Base-by-base conservation (phyloP, 1,140 invertebrate species). In the Wiebesia pumilae region DNA sequence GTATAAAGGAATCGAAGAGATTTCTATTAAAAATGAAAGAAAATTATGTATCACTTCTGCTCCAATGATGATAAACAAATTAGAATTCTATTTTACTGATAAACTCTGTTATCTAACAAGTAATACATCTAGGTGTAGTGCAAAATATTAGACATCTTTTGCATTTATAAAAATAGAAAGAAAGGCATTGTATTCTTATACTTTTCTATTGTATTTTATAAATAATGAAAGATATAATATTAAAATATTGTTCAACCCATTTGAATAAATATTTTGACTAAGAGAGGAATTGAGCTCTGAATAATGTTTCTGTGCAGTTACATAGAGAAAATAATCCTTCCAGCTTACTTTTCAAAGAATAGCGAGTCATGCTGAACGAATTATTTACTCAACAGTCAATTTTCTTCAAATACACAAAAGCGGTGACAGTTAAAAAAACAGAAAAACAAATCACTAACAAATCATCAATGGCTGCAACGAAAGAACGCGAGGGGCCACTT, bases 321-420 rank as follows among this genome's bases (percentile, higher is more conserved):
- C 1, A 12, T 3, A 33, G 21, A 19, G 2, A 75, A n/a, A 75
- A 43, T 75, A 43, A 43, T 43, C 1, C 21, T 43, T 3, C 2
- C 1, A 24, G 6, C 7, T 75, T 12, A 19, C 16, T 75, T 75
- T 75, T 75, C 4, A 21, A n/a, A 43, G 38, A 38, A 27, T 6
- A 43, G 24, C 4, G 38, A 9, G 21, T 21, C 38, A n/a, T 43
- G 35, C 71, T 43, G 71, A 75, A 43, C 71, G 71, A 75, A 75
- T 75, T 24, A 75, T 75, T 75, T 75, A 24, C 71, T 75, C 27
- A 43, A 38, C 71, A 75, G 38, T 75, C 71, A 27, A 75, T 75
- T 75, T 38, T 27, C 27, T 75, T n/a, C 40, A 21, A n/a, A 24
- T 9, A 3, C 9, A 9, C 3, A 75, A 75, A 75, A 75, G 33